These are phyloP conservation scores for Peromyscus californicus DNA, from an alignment of 2,113 vertebrate genomes.

Conservation along the genomic window DNA sequence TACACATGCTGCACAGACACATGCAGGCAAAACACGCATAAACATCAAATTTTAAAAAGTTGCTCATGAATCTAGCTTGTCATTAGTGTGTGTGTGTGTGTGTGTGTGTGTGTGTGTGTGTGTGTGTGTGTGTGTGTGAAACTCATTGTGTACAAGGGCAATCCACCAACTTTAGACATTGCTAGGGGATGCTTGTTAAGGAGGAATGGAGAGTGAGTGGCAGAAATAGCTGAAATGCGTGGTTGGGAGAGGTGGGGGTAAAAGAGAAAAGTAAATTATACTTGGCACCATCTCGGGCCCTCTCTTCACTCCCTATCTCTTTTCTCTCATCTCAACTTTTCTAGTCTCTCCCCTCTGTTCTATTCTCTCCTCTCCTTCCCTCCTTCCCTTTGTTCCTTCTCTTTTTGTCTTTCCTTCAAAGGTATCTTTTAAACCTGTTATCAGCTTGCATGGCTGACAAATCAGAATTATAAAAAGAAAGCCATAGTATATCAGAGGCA, in stretches of 20 bases:
- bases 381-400: background rate
- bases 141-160: background rate
- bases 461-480: background rate
- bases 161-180: constrained; percentile 1
- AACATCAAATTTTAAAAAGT: background rate
- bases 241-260: background rate
- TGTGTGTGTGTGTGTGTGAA: constrained; percentile 16
- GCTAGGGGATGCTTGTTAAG: background rate
- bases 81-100: background rate
- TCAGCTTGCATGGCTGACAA: background rate
- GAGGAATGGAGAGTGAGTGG: background rate
- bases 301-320: too few relatives aligned
- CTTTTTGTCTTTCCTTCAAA: background rate
- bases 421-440: background rate
- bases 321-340: background rate
- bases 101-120: background rate
- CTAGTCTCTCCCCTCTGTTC: background rate
- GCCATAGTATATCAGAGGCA: background rate
- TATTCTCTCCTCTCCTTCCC: rapidly evolving
- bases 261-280: constrained; percentile 11
- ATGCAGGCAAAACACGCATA: background rate
- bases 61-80: background rate
- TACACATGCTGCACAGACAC: background rate
- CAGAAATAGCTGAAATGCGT: background rate
- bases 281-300: background rate